Base-by-base conservation (phyloP, 2,797 vertebrate species). In the Smutsia gigantea region DNA sequence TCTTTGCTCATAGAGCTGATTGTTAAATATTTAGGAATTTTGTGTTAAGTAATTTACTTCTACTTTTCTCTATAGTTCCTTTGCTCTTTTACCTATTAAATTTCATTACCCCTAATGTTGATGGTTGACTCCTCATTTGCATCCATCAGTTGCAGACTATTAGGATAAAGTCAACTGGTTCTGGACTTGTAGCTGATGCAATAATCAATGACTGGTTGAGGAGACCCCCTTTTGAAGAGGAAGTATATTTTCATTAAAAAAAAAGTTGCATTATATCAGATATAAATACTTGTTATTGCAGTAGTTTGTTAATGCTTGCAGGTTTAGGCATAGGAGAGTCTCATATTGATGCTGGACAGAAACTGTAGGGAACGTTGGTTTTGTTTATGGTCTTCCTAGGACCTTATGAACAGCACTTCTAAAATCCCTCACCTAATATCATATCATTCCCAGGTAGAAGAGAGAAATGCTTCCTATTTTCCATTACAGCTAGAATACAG, bases 21-120 rank as follows among this genome's bases (percentile, higher is more conserved):
- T n/a, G 19, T 29, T 90, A 89, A 93, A 84, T 77, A 77, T 87
- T 92, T 25, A 77, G 53, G 69, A 31, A 53, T 68, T 94, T 46
- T 29, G 8, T 31, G 13, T 85, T n/a, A 83, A 37, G 23, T 53
- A 84, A 75, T 87, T 75, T 92, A 27, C 39, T 27, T 79, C 17
- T 57, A 7, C 71, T 77, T 87, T 8, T 84, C 14, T 63, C 25
- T 53, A 1, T 25, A 39, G 0, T 82, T 64, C 18, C n/a, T 37
- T 91, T 88, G 27, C 27, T 75, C 1, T 77, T 93, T 85, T 74
- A 68, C 14, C 25, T 68, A 4, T 63, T 94, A 72, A 78, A 68
- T 89, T 87, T 92, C 18, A 69, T 12, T 42, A 25, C 12, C 25
- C 27, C 12, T 68, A 63, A 4, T 25, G 19, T 17, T 29, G 7